phyloP scores from a whole-genome alignment of 2,888 invertebrate species.

The Latrodectus elegans region DNA sequence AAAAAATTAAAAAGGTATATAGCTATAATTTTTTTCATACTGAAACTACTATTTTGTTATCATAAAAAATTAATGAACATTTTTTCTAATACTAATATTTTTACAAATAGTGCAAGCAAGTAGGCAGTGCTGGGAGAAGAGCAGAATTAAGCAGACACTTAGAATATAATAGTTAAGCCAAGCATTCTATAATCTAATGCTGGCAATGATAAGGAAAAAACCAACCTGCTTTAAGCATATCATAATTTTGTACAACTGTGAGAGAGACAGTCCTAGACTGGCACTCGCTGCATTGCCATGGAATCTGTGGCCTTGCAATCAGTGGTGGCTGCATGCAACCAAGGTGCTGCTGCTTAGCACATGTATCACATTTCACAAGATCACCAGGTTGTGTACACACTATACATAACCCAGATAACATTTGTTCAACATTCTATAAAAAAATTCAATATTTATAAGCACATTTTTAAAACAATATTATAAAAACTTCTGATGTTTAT shows the following conservation, averaged over 20 bases:
- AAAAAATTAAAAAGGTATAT: too few species aligned
- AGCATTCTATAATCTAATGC: too few species aligned
- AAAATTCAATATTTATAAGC: not conserved
- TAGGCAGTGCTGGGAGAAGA: too few species aligned
- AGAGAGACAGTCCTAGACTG: constrained; percentile 59
- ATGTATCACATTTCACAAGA: constrained; percentile 66
- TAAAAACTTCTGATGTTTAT: too few species aligned
- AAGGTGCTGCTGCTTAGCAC: constrained; percentile 64
- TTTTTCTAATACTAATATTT: too few species aligned
- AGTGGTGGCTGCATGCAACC: constrained; percentile 65
- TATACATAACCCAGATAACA: constrained; percentile 65
- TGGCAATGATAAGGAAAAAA: not conserved
- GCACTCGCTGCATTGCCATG: constrained; percentile 63
- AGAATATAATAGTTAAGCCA: too few species aligned
- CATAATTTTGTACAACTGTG: constrained; percentile 62
- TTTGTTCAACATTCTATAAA: constrained; percentile 60
- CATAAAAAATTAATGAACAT: too few species aligned
- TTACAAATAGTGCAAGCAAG: too few species aligned
- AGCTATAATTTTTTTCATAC: too few species aligned
- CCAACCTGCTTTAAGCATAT: constrained; percentile 62
- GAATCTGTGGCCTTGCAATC: constrained; percentile 30
- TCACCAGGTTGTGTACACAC: constrained; percentile 67
- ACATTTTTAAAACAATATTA: too few species aligned
- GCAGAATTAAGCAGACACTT: too few species aligned
- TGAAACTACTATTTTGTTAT: too few species aligned